These are phyloP conservation scores for Eupleurogrammus muticus DNA, from an alignment of 2,797 vertebrate species.

Conservation along the genomic window DNA sequence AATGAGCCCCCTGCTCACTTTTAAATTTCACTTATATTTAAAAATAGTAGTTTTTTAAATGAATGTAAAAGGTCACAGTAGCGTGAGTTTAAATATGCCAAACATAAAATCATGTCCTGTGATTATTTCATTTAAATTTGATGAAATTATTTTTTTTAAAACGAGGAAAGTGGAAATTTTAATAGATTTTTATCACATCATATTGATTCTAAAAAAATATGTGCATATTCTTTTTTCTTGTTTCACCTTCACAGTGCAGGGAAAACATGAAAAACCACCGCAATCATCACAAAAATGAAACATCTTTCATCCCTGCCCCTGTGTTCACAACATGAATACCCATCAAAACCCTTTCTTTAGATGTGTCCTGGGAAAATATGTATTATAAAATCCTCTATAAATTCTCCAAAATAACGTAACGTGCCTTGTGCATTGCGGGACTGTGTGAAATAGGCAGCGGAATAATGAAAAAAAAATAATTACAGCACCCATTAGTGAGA, in stretches of 20 bases:
- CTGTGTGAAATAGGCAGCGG: neutral
- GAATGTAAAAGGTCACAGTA: neutral
- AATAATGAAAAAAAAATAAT: neutral
- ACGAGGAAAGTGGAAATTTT: neutral
- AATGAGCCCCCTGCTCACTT: neutral
- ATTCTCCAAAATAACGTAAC: neutral
- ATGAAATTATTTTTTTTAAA: too few species aligned
- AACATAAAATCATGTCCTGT: neutral
- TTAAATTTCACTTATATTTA: neutral
- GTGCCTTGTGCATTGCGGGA: too few species aligned
- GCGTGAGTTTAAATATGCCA: neutral
- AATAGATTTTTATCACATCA: neutral
- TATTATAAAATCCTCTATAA: neutral
- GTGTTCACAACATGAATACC: neutral
- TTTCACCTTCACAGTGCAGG: neutral
- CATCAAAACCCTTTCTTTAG: neutral
- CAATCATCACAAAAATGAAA: neutral
- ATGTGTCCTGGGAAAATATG: neutral
- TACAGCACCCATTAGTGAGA: neutral
- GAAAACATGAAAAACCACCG: neutral
- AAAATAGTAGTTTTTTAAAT: neutral
- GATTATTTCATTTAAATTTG: neutral
- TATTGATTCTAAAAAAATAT: neutral
- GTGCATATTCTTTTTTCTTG: neutral
- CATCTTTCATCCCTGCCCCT: too few species aligned